Conservation (phyloP, 2,888 invertebrate species). For the Pammene aurita region DNA sequence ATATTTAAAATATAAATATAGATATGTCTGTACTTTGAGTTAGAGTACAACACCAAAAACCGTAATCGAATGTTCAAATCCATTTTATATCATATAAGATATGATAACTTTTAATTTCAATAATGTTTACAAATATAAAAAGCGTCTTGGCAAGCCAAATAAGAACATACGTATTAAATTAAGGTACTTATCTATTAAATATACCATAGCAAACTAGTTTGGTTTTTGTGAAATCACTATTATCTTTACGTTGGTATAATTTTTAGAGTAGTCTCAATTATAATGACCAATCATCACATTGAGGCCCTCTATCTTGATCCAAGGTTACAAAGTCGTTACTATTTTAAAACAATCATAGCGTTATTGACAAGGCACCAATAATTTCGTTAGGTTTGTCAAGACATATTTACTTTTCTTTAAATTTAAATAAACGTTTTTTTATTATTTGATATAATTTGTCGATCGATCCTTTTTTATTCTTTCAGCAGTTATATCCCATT, state of each 20-base stretch:
- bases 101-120: slow-evolving; percentile 23
- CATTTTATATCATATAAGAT: slow-evolving; percentile 36
- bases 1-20: slow-evolving; percentile 42
- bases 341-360: not conserved
- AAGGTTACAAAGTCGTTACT: slow-evolving; percentile 1
- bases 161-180: not conserved
- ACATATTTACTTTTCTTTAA: slow-evolving; percentile 44
- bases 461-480: not conserved
- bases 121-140: slow-evolving; percentile 28
- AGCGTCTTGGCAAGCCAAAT: slow-evolving; percentile 34
- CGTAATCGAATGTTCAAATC: slow-evolving; percentile 42
- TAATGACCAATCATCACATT: slow-evolving; percentile 6
- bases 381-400: slow-evolving; percentile 47
- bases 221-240: not conserved
- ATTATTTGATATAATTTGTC: slow-evolving; percentile 16
- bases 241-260: not conserved
- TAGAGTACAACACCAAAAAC: slow-evolving; percentile 43
- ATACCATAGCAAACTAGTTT: not conserved
- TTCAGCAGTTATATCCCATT: slow-evolving; percentile 11
- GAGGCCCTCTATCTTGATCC: slow-evolving; percentile 4
- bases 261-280: not conserved
- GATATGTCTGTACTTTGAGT: slow-evolving; percentile 40
- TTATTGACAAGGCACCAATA: not conserved
- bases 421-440: slow-evolving; percentile 23
- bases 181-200: not conserved